phyloP scores from a whole-genome alignment of 1,140 invertebrate genomes.

The Drosophila funebris region DNA sequence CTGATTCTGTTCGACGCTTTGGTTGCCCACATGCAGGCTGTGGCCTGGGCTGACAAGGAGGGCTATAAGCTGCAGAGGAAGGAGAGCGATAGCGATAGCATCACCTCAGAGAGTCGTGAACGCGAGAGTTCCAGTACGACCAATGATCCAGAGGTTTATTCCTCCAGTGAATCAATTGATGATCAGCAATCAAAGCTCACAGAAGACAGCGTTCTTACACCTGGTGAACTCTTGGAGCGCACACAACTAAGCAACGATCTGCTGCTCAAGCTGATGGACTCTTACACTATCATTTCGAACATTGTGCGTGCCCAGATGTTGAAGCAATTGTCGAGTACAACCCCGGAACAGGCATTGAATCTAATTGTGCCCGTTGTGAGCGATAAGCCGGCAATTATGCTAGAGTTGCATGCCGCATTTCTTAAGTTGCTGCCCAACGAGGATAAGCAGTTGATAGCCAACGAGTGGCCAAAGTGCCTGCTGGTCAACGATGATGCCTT shows the following conservation, averaged over 20 bases:
- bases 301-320: constrained; percentile 69
- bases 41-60: constrained; percentile 76
- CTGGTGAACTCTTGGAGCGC: constrained; percentile 48
- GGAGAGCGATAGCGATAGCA: constrained; percentile 51
- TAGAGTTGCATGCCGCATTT: constrained; percentile 74
- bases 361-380: constrained; percentile 78
- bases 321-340: constrained; percentile 65
- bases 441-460: constrained; percentile 77
- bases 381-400: constrained; percentile 70
- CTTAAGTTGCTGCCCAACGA: constrained; percentile 74
- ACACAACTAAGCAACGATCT: constrained; percentile 65
- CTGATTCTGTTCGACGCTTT: constrained; percentile 75
- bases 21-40: constrained; percentile 78
- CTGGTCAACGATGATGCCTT: constrained; percentile 66
- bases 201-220: constrained; percentile 36
- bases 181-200: constrained; percentile 51
- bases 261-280: constrained; percentile 63
- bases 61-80: constrained; percentile 60
- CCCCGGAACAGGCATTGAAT: constrained; percentile 66
- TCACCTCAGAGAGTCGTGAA: constrained; percentile 11
- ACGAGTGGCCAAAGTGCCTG: constrained; percentile 79
- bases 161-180: constrained; percentile 70
- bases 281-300: constrained; percentile 61
- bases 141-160: constrained; percentile 58
- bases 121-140: constrained; percentile 31